Evolutionary conservation across 2,888 invertebrate genomes (phyloP).

Genomic region (Heliconius cydno): DNA sequence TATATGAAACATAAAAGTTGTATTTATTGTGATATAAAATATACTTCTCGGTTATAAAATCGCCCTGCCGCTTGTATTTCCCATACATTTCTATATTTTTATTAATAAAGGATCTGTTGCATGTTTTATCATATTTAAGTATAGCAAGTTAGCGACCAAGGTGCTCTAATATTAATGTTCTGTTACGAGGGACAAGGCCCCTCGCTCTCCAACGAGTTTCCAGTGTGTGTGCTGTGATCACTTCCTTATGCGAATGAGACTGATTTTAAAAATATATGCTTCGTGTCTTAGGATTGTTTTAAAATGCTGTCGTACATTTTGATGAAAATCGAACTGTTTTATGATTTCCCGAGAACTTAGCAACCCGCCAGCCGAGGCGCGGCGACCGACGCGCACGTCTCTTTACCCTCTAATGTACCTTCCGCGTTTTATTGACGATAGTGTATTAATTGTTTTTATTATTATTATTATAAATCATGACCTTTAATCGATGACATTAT

Average conservation of each 20-base stretch:
- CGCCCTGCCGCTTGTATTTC: slow-evolving; percentile 60
- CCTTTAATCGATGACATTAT: slow-evolving; percentile 77
- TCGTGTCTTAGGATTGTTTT: slow-evolving; percentile 72
- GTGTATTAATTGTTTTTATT: slow-evolving; percentile 66
- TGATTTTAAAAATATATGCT: slow-evolving; percentile 80
- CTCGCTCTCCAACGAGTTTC: slow-evolving; percentile 80
- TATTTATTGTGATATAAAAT: slow-evolving; percentile 60
- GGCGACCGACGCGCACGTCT: slow-evolving; percentile 25
- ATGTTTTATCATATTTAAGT: slow-evolving; percentile 72
- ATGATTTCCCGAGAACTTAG: slow-evolving; percentile 37
- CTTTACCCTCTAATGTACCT: slow-evolving; percentile 61
- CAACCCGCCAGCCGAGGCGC: background rate
- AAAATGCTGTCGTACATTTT: slow-evolving; percentile 59
- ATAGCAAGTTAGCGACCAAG: slow-evolving; percentile 75
- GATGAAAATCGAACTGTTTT: slow-evolving; percentile 48
- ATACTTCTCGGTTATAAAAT: slow-evolving; percentile 60
- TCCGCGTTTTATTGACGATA: slow-evolving; percentile 67
- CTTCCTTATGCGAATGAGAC: slow-evolving; percentile 84
- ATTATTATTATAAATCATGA: slow-evolving; percentile 70
- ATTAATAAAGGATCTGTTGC: slow-evolving; percentile 68
- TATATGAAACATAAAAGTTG: slow-evolving; percentile 56
- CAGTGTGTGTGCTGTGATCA: slow-evolving; percentile 83
- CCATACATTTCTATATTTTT: slow-evolving; percentile 66
- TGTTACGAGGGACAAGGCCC: slow-evolving; percentile 74
- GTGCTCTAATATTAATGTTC: slow-evolving; percentile 79